Percentiles rank a stretch among this genome's conserved stretches.
These are phyloP conservation scores for Megaceryle alcyon DNA, from an alignment of 2,797 vertebrate species.

Conservation along the genomic window DNA sequence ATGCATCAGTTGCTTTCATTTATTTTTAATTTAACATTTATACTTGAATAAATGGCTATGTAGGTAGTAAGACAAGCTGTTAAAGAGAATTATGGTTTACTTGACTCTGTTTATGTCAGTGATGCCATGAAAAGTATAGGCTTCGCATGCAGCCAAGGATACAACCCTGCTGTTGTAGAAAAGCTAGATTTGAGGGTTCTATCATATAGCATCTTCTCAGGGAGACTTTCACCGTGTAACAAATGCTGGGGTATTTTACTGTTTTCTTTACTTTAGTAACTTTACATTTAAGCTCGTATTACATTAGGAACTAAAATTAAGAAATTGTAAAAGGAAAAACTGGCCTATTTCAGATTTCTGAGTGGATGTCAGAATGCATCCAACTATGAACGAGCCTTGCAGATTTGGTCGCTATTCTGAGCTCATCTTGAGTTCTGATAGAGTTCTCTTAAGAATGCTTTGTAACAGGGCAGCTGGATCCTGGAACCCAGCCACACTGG, in stretches of 20 bases:
- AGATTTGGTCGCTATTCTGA: not conserved
- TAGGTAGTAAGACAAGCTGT: conserved; percentile 20
- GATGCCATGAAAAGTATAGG: conserved; percentile 14
- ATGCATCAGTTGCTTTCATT: conserved; percentile 35
- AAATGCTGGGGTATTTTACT: not conserved
- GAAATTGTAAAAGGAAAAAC: not conserved
- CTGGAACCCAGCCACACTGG: not conserved
- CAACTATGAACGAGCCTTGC: not conserved
- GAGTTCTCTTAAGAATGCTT: not conserved
- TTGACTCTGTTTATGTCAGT: not conserved
- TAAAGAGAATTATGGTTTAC: conserved; percentile 16
- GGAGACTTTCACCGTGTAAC: not conserved
- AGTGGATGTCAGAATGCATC: not conserved
- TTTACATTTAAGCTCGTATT: not conserved
- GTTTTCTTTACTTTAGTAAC: not conserved
- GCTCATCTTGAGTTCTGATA: not conserved
- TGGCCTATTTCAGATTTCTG: not conserved
- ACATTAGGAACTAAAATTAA: not conserved
- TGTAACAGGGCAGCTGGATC: not conserved
- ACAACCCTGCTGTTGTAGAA: not conserved
- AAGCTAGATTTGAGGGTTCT: not conserved
- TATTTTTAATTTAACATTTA: conserved; percentile 52
- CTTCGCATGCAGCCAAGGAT: not conserved
- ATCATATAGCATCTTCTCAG: not conserved
- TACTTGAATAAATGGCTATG: not conserved